Evolutionary conservation across 2,797 vertebrate species (phyloP).

Genomic region (Anabas testudineus): DNA sequence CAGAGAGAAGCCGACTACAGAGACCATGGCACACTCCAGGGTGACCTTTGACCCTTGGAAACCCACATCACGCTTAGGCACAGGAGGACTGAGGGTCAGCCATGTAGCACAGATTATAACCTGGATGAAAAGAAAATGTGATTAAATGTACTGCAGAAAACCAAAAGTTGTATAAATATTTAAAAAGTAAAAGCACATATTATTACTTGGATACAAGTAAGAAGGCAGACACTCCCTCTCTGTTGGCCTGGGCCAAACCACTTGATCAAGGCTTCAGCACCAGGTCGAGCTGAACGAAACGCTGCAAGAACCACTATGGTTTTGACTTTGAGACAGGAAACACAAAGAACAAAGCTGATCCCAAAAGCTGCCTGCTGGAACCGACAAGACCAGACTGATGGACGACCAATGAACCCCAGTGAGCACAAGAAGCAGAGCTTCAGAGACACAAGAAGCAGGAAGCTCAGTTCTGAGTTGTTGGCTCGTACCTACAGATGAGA

Average conservation of each 20-base stretch:
- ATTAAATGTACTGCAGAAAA: no score
- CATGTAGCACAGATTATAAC: slow-evolving; percentile 62
- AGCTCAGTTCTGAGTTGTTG: slow-evolving; percentile 83
- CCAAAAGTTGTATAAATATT: no score
- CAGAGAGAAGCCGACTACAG: slow-evolving; percentile 69
- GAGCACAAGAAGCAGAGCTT: slow-evolving; percentile 82
- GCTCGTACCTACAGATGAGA: slow-evolving; percentile 70
- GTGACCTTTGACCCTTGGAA: slow-evolving; percentile 71
- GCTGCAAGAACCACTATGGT: slow-evolving; percentile 74
- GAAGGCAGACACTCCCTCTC: slow-evolving; percentile 72
- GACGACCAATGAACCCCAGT: slow-evolving; percentile 76
- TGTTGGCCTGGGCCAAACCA: slow-evolving; percentile 77
- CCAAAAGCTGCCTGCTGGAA: slow-evolving; percentile 73
- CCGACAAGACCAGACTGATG: slow-evolving; percentile 61
- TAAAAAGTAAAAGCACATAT: no score
- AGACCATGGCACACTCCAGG: slow-evolving; percentile 63
- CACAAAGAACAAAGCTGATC: slow-evolving; percentile 72
- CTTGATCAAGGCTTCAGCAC: slow-evolving; percentile 62
- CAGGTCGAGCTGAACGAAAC: slow-evolving; percentile 73
- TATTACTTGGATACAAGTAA: slow-evolving; percentile 73
- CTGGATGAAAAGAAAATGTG: slow-evolving; percentile 21
- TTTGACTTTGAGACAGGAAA: slow-evolving; percentile 70
- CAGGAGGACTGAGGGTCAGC: slow-evolving; percentile 68
- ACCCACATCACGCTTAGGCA: slow-evolving; percentile 65
- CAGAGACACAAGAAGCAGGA: slow-evolving; percentile 78